phyloP scores from a whole-genome alignment of 2,888 invertebrate species.

The Elegia similella region DNA sequence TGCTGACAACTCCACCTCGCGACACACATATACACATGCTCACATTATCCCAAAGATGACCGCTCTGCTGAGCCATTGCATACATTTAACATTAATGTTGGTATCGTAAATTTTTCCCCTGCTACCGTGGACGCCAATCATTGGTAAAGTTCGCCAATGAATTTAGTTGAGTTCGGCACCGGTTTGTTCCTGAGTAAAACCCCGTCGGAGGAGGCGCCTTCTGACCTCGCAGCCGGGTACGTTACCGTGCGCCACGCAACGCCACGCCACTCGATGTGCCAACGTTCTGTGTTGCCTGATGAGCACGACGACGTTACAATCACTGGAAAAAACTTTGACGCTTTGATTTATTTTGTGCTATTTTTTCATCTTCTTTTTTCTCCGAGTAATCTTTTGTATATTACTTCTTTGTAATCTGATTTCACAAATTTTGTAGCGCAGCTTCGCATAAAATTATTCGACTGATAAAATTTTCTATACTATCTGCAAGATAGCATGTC shows the following conservation, averaged over 20 bases:
- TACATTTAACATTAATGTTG: slow-evolving; percentile 48
- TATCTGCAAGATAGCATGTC: no score
- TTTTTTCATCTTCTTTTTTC: no score
- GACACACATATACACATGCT: slow-evolving; percentile 52
- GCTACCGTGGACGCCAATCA: slow-evolving; percentile 77
- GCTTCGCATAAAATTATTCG: no score
- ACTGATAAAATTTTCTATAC: no score
- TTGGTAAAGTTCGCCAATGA: slow-evolving; percentile 90
- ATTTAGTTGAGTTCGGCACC: slow-evolving; percentile 97
- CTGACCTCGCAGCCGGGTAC: slow-evolving; percentile 84
- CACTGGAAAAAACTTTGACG: slow-evolving; percentile 16
- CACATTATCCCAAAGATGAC: not conserved
- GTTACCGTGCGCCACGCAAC: slow-evolving; percentile 47
- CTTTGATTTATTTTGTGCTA: slow-evolving; percentile 17
- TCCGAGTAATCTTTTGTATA: no score
- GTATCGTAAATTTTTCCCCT: slow-evolving; percentile 66
- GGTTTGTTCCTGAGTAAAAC: slow-evolving; percentile 96
- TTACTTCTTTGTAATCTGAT: no score
- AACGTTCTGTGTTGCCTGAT: slow-evolving; percentile 57
- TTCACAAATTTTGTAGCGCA: no score
- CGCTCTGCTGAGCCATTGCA: not conserved
- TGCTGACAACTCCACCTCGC: slow-evolving; percentile 31
- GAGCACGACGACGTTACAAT: slow-evolving; percentile 39
- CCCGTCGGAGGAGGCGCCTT: slow-evolving; percentile 93
- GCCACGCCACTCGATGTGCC: slow-evolving; percentile 54